phyloP scores from a whole-genome alignment of 2,113 vertebrate genomes.

The Sinocyclocheilus rhinocerous region DNA sequence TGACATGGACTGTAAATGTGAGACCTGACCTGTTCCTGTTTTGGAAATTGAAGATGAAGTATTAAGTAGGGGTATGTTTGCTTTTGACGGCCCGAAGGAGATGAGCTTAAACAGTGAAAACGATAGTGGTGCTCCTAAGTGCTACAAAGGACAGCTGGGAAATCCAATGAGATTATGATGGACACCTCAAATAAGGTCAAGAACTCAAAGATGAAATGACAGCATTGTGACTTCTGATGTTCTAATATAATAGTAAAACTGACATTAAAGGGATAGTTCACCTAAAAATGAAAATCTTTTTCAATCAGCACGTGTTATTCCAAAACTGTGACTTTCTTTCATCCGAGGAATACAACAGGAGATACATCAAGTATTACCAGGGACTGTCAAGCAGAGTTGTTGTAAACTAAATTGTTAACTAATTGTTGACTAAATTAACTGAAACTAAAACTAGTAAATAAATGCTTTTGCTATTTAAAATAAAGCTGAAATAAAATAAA shows the following conservation, averaged over 20 bases:
- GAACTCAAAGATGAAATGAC: not conserved
- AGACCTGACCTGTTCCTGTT: not conserved
- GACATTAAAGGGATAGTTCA: not conserved
- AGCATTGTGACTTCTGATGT: not conserved
- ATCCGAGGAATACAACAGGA: no score
- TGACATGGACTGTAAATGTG: not conserved
- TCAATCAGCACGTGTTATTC: not conserved
- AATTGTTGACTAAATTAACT: no score
- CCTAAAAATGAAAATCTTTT: not conserved
- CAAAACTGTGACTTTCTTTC: not conserved
- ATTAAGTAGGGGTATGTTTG: not conserved
- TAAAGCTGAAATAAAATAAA: no score
- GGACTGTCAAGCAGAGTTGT: no score
- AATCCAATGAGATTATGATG: not conserved
- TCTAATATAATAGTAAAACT: not conserved
- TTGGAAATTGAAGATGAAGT: not conserved
- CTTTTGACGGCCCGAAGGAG: not conserved
- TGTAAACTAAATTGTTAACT: no score
- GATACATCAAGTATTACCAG: no score
- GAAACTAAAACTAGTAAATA: no score
- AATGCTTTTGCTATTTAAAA: no score
- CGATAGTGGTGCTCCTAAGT: not conserved
- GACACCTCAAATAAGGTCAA: constrained; percentile 4
- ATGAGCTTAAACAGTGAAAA: not conserved
- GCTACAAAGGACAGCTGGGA: constrained; percentile 4